phyloP scores from a whole-genome alignment of 1,140 invertebrate genomes.

The Conus betulinus region DNA sequence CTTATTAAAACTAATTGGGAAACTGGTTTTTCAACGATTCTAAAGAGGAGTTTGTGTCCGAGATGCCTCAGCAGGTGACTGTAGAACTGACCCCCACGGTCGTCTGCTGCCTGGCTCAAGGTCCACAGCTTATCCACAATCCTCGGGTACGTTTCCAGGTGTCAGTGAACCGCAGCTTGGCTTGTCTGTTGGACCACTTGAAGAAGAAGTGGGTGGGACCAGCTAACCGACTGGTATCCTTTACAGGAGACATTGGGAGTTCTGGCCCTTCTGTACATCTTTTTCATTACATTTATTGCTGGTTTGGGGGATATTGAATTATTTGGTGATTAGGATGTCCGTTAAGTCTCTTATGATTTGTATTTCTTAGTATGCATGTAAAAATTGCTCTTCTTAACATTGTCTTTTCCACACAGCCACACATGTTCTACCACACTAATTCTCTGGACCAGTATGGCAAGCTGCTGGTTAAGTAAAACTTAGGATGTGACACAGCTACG shows the following conservation, averaged over 20 bases:
- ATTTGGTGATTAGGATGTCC: too few relatives aligned
- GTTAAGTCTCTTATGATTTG: too few relatives aligned
- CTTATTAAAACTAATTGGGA: slow-evolving; percentile 16
- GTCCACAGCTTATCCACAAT: slow-evolving; percentile 94
- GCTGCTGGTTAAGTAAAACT: too few relatives aligned
- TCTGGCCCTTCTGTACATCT: too few relatives aligned
- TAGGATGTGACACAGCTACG: too few relatives aligned
- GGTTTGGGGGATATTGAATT: too few relatives aligned
- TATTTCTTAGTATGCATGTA: too few relatives aligned
- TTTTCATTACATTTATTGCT: too few relatives aligned
- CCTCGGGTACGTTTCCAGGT: slow-evolving; percentile 87
- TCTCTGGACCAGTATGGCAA: too few relatives aligned
- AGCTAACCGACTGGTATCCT: slow-evolving; percentile 80
- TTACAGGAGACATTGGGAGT: slow-evolving; percentile 36
- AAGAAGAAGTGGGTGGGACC: slow-evolving; percentile 84
- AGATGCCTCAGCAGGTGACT: slow-evolving; percentile 87
- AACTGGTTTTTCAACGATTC: slow-evolving; percentile 58
- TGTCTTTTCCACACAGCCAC: too few relatives aligned
- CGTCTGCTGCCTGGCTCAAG: slow-evolving; percentile 86
- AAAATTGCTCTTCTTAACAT: too few relatives aligned
- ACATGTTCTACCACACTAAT: too few relatives aligned
- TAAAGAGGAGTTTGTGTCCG: slow-evolving; percentile 87
- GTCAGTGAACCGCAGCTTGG: slow-evolving; percentile 85
- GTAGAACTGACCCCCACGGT: slow-evolving; percentile 86
- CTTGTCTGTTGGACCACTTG: slow-evolving; percentile 85